Percentiles rank a stretch among this genome's conserved stretches.
phyloP scores from a whole-genome alignment of 1,140 invertebrate genomes.

The Drosophila melanica region DNA sequence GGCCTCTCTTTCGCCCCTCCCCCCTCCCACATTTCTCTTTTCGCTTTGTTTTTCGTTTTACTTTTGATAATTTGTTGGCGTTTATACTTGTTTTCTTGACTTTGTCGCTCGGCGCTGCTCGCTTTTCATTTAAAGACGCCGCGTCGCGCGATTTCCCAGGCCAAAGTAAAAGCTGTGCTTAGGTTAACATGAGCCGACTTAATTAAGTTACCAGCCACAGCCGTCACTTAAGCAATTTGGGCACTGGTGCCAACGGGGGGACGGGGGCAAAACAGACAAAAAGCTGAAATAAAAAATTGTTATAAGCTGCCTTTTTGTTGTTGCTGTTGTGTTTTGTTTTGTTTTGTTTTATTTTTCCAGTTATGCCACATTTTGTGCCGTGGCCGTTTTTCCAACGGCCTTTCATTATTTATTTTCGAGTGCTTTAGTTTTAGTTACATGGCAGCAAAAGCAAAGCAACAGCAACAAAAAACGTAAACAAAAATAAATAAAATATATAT shows the following conservation, averaged over 20 bases:
- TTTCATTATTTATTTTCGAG: slow-evolving; percentile 26
- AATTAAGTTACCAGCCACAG: slow-evolving; percentile 48
- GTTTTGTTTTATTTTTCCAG: not conserved
- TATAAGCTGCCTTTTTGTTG: slow-evolving; percentile 9
- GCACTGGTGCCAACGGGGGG: not conserved
- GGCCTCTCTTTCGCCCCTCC: slow-evolving; percentile 8
- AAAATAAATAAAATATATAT: slow-evolving; percentile 1
- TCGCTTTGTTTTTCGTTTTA: slow-evolving; percentile 13
- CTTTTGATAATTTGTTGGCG: slow-evolving; percentile 64
- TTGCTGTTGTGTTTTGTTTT: no score
- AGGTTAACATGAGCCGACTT: slow-evolving; percentile 44
- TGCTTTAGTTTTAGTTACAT: slow-evolving; percentile 22
- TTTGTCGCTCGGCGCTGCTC: slow-evolving; percentile 29
- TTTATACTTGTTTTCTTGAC: slow-evolving; percentile 30
- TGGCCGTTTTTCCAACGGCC: slow-evolving; percentile 7
- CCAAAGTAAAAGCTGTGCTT: slow-evolving; percentile 68
- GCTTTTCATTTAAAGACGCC: slow-evolving; percentile 63
- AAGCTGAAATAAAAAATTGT: slow-evolving; percentile 14
- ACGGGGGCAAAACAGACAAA: not conserved
- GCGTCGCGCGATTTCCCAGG: slow-evolving; percentile 58
- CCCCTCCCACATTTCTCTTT: slow-evolving; percentile 17
- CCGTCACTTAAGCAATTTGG: slow-evolving; percentile 28
- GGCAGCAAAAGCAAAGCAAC: not conserved
- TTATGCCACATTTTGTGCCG: slow-evolving; percentile 27
- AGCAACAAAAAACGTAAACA: not conserved